Conservation (phyloP, 1,140 invertebrate genomes). For the Brachionus asplanchnoidis region DNA sequence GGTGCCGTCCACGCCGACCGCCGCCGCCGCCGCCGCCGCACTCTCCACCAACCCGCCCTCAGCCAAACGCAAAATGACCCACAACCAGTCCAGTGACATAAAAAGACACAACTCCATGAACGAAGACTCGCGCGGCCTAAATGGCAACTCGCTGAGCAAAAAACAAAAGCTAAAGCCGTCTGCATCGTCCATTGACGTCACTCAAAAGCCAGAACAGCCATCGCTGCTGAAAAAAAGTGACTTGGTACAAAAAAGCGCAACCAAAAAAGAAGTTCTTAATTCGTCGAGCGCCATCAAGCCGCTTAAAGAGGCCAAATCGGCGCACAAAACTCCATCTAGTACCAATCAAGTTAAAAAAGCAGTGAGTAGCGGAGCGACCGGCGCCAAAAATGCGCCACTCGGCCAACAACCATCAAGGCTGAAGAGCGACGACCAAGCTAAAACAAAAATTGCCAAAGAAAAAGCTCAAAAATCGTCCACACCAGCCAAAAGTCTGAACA, state of each 20-base stretch:
- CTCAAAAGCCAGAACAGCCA: not conserved
- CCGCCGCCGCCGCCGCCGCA: no score
- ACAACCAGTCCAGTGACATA: not conserved
- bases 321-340: not conserved
- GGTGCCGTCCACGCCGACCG: not conserved
- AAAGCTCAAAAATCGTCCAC: conserved; percentile 3
- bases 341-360: not conserved
- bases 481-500: not conserved
- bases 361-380: not conserved
- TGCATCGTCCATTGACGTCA: not conserved
- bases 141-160: not conserved
- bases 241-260: not conserved
- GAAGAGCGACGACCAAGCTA: not conserved
- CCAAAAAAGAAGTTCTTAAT: not conserved
- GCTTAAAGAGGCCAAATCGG: not conserved
- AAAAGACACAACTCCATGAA: conserved; percentile 6
- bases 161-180: conserved; percentile 5
- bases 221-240: not conserved
- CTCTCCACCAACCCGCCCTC: not conserved
- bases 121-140: not conserved
- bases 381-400: not conserved
- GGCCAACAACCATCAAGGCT: not conserved
- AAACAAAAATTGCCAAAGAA: conserved; percentile 4
- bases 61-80: conserved; percentile 10
- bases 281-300: not conserved